Base-by-base conservation (phyloP, 2,888 invertebrate genomes). In the Caenorhabditis sp. region DNA sequence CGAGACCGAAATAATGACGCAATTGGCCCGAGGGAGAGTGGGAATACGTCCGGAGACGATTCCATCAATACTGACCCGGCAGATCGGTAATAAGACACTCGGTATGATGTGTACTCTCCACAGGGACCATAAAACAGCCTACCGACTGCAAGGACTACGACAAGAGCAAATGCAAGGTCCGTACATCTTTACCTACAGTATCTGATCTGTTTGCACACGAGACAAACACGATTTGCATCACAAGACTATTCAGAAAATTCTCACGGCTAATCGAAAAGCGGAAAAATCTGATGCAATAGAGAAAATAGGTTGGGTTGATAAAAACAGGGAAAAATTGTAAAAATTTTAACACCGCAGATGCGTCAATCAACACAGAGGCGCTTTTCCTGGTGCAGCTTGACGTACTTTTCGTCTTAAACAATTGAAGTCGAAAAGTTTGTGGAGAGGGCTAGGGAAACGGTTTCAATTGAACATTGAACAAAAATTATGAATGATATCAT, bases 271-370 rank as follows among this genome's bases (percentile, higher is more conserved):
- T 16, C 2, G 28, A 19, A 28, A 59, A 49, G 3, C 28, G 28
- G 28, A 56, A 24, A 35, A 16, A 0, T 56, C 38, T 68, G 59
- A 66, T 38, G 76, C 56, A 68, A 68, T 31, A 28, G n/a, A 58
- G 38, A 47, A 38, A 26, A 49, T 14, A 26, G 16, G 1, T 35
- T 64, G 16, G n/a, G 7, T 28, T 19, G 44, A 31, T 28, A 58
- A 59, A 59, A 59, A 69, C 5, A 22, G 24, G 19, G 24, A 49
- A 59, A 68, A 68, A 69, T 51, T 77, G 77, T 77, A 70, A 77
- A 77, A 77, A 77, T 44, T 54, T 51, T 6, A 7, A 26, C 68
- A 6, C 77, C 61, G 8, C 24, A 70, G 56, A 77, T 77, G 69
- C 77, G 77, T 77, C 77, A 77, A 44, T 77, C 77, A 77, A 7